Percentiles rank a stretch among this genome's conserved stretches.
Evolutionary conservation across 1,140 invertebrate species (phyloP).

Genomic region (Laupala kohalensis): DNA sequence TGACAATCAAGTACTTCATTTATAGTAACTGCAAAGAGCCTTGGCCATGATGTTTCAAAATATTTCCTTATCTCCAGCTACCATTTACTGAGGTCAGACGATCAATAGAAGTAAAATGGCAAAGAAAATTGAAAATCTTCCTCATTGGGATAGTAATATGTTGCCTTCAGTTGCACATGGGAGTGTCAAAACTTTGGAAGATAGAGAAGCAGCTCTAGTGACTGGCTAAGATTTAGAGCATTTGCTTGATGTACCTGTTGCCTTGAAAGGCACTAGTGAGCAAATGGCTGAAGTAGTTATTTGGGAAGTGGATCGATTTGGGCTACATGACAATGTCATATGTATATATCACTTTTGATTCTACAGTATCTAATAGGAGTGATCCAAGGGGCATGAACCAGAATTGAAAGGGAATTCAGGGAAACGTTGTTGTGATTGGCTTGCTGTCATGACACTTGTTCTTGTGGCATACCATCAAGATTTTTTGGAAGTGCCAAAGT

Average conservation of each 20-base stretch:
- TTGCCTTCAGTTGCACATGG: conserved; percentile 8
- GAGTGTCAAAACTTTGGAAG: conserved; percentile 12
- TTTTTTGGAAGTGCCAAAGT: conserved; percentile 10
- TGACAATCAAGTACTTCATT: neutral
- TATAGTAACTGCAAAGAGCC: neutral
- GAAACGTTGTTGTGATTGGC: neutral
- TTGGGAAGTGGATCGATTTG: conserved; percentile 9
- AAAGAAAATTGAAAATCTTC: neutral
- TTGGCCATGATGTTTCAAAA: neutral
- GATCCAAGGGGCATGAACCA: conserved; percentile 10
- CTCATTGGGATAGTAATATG: conserved; percentile 10
- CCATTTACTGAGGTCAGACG: neutral
- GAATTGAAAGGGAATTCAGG: no score
- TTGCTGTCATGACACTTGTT: conserved; percentile 9
- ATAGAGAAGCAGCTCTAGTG: neutral
- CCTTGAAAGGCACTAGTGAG: no score
- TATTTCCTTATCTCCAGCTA: neutral
- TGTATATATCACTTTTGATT: conserved; percentile 7
- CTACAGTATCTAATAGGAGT: conserved; percentile 8
- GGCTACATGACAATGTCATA: conserved; percentile 10
- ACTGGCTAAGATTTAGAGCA: neutral
- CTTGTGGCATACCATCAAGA: conserved; percentile 9
- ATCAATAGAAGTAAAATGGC: neutral
- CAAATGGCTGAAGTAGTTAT: conserved; percentile 12
- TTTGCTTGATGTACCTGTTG: no score